A percentile compares a stretch with the other conserved stretches of the same genome.
These are phyloP conservation scores for Psephotus haematonotus DNA, from an alignment of 2,113 vertebrate genomes.

Conservation along the genomic window DNA sequence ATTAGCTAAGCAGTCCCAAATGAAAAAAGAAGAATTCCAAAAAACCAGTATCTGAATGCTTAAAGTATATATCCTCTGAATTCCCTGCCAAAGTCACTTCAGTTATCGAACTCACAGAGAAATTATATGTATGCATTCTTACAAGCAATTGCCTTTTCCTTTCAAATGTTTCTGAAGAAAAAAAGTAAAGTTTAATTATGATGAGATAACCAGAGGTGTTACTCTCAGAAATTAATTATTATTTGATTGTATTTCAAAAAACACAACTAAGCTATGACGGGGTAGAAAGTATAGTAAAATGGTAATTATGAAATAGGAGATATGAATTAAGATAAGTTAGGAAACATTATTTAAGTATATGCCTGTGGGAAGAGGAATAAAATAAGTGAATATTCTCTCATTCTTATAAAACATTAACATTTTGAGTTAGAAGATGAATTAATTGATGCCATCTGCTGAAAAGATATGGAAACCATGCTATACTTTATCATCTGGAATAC, in stretches of 20 bases:
- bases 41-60: neutral
- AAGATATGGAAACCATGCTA: neutral
- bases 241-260: constrained; percentile 78
- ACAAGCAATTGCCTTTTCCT: constrained; percentile 33
- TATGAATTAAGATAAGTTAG: constrained; percentile 70
- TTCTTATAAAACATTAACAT: constrained; percentile 16
- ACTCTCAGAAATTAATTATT: constrained; percentile 76
- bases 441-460: constrained; percentile 34
- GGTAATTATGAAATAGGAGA: constrained; percentile 71
- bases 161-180: constrained; percentile 54
- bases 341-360: constrained; percentile 19
- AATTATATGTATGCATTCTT: constrained; percentile 35
- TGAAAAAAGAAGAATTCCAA: neutral
- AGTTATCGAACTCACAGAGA: constrained; percentile 31
- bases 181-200: constrained; percentile 74
- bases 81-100: constrained; percentile 45
- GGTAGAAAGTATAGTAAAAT: constrained; percentile 67
- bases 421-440: neutral
- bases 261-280: constrained; percentile 54
- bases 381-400: neutral
- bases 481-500: neutral
- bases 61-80: neutral
- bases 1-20: neutral
- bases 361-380: constrained; percentile 15
- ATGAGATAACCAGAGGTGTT: constrained; percentile 75